Evolutionary conservation across 1,140 invertebrate species (phyloP).

Genomic region (Drosophila willistoni): DNA sequence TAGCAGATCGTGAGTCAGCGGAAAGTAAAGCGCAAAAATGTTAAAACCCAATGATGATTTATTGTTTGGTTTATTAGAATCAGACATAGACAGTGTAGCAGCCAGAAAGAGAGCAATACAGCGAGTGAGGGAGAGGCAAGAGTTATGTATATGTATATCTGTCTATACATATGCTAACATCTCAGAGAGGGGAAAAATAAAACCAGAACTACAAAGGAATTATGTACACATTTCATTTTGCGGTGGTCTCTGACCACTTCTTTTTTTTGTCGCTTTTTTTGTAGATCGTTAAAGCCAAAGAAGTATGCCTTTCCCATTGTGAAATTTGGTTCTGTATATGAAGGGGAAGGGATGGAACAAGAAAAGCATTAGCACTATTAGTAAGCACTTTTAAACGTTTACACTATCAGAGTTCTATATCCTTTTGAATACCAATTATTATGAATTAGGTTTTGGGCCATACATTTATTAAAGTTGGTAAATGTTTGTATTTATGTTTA

Average conservation of each 20-base stretch:
- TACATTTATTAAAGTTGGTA: too few species aligned
- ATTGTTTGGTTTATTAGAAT: slow-evolving; percentile 76
- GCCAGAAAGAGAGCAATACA: slow-evolving; percentile 29
- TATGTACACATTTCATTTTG: slow-evolving; percentile 1
- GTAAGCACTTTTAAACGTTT: too few species aligned
- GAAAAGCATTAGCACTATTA: too few species aligned
- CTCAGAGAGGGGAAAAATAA: neutral
- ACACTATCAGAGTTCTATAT: too few species aligned
- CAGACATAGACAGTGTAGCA: slow-evolving; percentile 34
- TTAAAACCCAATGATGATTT: slow-evolving; percentile 76
- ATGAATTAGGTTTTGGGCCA: too few species aligned
- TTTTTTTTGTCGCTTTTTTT: neutral
- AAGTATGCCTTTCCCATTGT: neutral
- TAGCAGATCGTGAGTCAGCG: slow-evolving; percentile 75
- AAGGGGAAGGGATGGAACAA: neutral
- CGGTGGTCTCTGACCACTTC: neutral
- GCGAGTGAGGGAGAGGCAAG: slow-evolving; percentile 17
- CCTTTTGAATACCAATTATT: too few species aligned
- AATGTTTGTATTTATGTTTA: too few species aligned
- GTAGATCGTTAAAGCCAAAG: neutral
- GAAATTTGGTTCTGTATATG: neutral
- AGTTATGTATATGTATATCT: neutral
- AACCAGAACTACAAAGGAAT: slow-evolving; percentile 1
- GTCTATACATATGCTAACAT: slow-evolving; percentile 3
- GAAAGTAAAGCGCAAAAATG: slow-evolving; percentile 66